Conservation (phyloP, 2,113 vertebrate species). For the Picathartes gymnocephalus region DNA sequence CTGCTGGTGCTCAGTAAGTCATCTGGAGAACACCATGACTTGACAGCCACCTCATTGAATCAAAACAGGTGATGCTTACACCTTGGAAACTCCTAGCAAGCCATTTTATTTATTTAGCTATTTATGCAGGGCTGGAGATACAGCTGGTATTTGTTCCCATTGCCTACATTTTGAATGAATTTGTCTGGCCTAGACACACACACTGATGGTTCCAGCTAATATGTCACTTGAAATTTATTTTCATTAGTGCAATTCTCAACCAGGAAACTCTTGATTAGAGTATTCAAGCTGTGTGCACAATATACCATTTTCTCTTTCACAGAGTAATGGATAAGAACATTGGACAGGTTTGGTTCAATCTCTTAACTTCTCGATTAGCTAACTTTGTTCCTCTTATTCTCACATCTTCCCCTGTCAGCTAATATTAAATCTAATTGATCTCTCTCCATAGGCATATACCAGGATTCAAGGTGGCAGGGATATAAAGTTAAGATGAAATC, state of each 20-base stretch:
- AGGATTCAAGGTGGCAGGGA: not conserved
- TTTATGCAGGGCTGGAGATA: not conserved
- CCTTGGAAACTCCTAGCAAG: not conserved
- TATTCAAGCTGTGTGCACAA: not conserved
- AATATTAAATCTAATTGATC: not conserved
- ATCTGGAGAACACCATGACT: not conserved
- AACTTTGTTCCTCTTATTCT: not conserved
- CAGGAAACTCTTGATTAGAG: not conserved
- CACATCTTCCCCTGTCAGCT: not conserved
- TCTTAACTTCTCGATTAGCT: not conserved
- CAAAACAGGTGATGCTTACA: not conserved
- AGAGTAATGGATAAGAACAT: not conserved
- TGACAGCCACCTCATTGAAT: not conserved
- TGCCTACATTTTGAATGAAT: not conserved
- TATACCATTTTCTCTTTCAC: not conserved
- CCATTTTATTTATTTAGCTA: not conserved
- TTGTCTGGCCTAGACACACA: not conserved
- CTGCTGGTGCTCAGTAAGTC: not conserved
- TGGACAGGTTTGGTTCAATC: not conserved
- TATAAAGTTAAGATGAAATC: not conserved
- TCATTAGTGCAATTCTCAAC: not conserved
- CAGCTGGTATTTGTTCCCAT: not conserved
- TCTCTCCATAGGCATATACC: not conserved
- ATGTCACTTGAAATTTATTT: constrained; percentile 1
- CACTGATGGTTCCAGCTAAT: not conserved